Evolutionary conservation across 1,140 invertebrate genomes (phyloP), one percentile per base, ranked within the genome.

Genomic region (Drosophila insularis): DNA sequence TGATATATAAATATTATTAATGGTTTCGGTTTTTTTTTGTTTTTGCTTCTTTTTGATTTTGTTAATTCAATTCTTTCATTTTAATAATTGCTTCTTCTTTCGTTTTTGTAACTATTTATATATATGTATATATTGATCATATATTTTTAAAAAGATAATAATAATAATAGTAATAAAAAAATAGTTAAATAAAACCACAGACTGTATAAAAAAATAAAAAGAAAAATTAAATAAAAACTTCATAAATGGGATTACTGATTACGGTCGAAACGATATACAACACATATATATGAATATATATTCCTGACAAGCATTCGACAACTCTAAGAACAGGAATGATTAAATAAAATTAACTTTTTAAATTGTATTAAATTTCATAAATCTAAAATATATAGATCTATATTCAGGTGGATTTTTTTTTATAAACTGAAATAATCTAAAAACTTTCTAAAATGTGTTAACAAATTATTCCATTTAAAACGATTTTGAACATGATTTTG

Each of bases 111-210:
- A 72, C 35, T 27, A 27, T 27, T 27, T 43, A 67, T 56, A 60
- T 50, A 65, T 69, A 66, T 71, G 60, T 71, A 71, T 71, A 62
- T 40, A 59, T 68, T 53, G 27, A 62, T 62, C 46, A 67, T 60
- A 54, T 54, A 54, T 35, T 31, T 31, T 31, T 31, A 19, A 43
- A 21, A 23, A 50, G 43, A 21, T 50, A 67, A 27, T 32, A 50
- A 53, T 35, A 10, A 35, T 35, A 35, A 35, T 8, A 60, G 53
- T 27, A 68, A 31, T n/a, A 56, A 54, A 53, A 37, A 19, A 62
- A 40, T 54, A 62, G 21, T 55, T 43, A 68, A 63, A 68, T 39
- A 63, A 54, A 27, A 68, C 17, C n/a, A 40, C 54, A 40, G 17
- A 40, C 21, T 37, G 32, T n/a, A 54, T 27, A 37, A 53, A 37